Base-by-base conservation (phyloP, 2,797 vertebrate species). In the Liasis olivaceus region DNA sequence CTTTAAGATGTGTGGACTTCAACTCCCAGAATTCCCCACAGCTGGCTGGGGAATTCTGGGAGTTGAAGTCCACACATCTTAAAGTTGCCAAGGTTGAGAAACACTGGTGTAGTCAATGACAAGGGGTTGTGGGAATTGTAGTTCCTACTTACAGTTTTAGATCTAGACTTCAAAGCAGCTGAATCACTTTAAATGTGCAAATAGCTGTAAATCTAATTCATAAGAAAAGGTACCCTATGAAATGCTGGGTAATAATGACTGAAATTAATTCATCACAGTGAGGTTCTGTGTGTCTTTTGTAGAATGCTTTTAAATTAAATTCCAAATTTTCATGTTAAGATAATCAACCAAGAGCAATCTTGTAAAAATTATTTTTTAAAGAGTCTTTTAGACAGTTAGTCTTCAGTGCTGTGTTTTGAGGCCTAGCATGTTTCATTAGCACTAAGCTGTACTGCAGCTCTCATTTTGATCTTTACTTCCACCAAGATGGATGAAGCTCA, bases 281-380 rank as follows among this genome's bases (percentile, higher is more conserved):
- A 85, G 17, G 5, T 93, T 72, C 54, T 77, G 9, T 1, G 0
- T 56, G 2, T 86, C 59, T 94, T 85, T 20, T 51, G 24, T 94
- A 93, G 93, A 63, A 86, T 54, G 28, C 58, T 62, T 42, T 92
- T 90, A n/a, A 31, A 51, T 64, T 60, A 47, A 86, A 72, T 17
- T 59, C 51, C 51, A n/a, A 22, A 14, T 26, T 63, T 24, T 92
- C 28, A 36, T 66, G 54, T 36, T 12, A 85, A 24, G 12, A 59
- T 36, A 88, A 58, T 87, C 26, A 87, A 4, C 36, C 54, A 89
- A 69, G 26, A 42, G 59, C 60, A 58, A 51, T 4, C 15, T 36
- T 62, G 8, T 60, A 62, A 87, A 56, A 90, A 90, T 4, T 60
- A 42, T 36, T 60, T 28, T 72, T 90, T 60, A 51, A 90, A 87